phyloP scores from a whole-genome alignment of 2,797 vertebrate genomes.

The Hirundo rustica region DNA sequence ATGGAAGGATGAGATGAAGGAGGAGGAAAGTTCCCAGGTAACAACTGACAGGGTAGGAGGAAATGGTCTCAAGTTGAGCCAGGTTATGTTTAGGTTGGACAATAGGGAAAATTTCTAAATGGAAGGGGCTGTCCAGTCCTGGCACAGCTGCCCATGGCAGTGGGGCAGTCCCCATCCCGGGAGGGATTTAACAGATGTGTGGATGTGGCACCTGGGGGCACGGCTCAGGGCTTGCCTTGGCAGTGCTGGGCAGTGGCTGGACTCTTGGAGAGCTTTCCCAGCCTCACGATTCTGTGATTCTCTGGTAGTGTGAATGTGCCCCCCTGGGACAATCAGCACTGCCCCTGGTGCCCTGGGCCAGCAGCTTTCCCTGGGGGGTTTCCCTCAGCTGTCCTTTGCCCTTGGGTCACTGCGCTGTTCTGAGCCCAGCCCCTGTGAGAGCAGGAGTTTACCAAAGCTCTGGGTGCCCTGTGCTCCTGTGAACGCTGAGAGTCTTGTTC shows the following conservation, averaged over 20 bases:
- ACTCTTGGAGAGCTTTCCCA: background rate
- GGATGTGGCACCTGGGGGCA: background rate
- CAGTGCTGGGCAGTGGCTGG: background rate
- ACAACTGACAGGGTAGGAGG: background rate
- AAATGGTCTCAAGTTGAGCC: background rate
- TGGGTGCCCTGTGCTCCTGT: accelerated
- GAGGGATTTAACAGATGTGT: too few species aligned
- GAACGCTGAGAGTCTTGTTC: background rate
- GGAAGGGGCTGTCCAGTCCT: background rate
- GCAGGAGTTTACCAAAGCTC: background rate
- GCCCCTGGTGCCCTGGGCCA: background rate
- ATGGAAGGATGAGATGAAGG: background rate
- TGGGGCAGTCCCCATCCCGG: background rate
- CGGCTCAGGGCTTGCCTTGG: background rate
- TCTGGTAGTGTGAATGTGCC: background rate
- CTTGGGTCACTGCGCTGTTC: accelerated
- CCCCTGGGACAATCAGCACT: background rate
- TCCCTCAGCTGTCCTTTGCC: background rate
- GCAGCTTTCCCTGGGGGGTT: background rate
- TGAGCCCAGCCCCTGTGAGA: background rate
- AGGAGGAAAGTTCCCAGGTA: background rate
- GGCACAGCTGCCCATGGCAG: background rate
- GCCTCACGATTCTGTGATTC: background rate
- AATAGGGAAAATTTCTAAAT: background rate
- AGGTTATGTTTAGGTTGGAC: background rate